Evolutionary conservation across 2,888 invertebrate genomes (phyloP), one percentile per base, ranked within the genome.

Genomic region (Cyaniris semiargus): DNA sequence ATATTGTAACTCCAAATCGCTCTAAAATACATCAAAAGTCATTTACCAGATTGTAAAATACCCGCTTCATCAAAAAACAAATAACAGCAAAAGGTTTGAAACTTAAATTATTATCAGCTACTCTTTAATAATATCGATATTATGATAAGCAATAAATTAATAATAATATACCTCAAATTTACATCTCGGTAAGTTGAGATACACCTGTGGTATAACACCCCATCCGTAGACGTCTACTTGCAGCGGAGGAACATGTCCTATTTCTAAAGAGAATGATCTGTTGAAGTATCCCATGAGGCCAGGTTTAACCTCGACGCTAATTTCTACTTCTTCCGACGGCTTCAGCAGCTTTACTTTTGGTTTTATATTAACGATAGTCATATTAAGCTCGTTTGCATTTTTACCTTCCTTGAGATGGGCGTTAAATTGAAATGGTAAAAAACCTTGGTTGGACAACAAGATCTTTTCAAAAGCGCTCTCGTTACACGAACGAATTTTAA

Each of bases 131-230:
- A 78, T 44, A 70, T 31, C 15, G 27, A 70, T 53, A 66, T 60
- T 76, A 83, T 79, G 44, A 71, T 60, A 8, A n/a, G 18, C 6
- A 58, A 27, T 76, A 8, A 44, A 44, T 31, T 18, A 48, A 70
- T 71, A 70, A 56, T 76, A 71, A 23, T 53, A 79, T 76, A 77
- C 75, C 70, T 87, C 80, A 38, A 83, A 81, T 44, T 89, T 83
- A 15, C 91, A 89, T 79, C 95, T 91, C 13, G 91, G 92, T 31
- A 95, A 83, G 70, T 88, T 87, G 38, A 95, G 84, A 83, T 94
- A 95, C 48, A 95, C 85, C 90, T 96, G 96, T 3, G 95, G 95
- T 78, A 95, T 91, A 3, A 94, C 94, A 15, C 95, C 95, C 87
- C 94, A 94, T 53, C 96, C 96, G 80, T 87, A 90, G 4, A 95